Evolutionary conservation across 2,888 invertebrate genomes (phyloP), one percentile per base, ranked within the genome.

Genomic region (Bimastos eiseni): DNA sequence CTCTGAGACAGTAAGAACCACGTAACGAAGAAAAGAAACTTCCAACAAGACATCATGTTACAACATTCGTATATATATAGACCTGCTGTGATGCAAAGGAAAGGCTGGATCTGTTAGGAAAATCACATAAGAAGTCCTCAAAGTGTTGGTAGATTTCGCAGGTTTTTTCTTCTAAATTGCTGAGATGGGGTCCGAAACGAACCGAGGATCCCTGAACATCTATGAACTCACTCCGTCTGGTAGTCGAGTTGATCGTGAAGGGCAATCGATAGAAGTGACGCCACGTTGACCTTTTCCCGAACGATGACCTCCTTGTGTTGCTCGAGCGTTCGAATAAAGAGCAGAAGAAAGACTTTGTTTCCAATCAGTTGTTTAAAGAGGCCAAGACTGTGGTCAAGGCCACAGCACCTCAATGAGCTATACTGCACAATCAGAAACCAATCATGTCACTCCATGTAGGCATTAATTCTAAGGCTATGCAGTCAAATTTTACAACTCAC

Each of bases 191-290:
- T 44, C 24, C 1, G 24, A 49, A 49, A 49, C 24, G 49, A 49
- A 21, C 49, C 49, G 8, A 44, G 19, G 44, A 44, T 17, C 24
- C 1, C 24, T 24, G 49, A 49, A 11, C 49, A 21, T 49, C 49
- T 49, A 24, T 30, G 1, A n/a, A 86, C 95, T 94, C 93, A 95
- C 96, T 99, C 99, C 90, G 99, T 99, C 95, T 99, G 98, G 96
- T 99, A 99, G 95, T 99, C 99, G 97, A 99, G 98, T 95, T 98
- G 98, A 95, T 98, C 98, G 96, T 99, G 99, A 90, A 99, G 96
- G 90, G 99, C 98, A 90, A 99, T 99, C 98, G 99, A 99, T 93
- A 99, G 98, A 91, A 99, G 96, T 83, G 99, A 99, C 91, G 99
- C 99, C 91, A 99, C 99, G 96, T 99, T 99, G 89, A 99, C 99